Evolutionary conservation across 2,113 vertebrate genomes (phyloP).

Genomic region (Pseudopipra pipra): DNA sequence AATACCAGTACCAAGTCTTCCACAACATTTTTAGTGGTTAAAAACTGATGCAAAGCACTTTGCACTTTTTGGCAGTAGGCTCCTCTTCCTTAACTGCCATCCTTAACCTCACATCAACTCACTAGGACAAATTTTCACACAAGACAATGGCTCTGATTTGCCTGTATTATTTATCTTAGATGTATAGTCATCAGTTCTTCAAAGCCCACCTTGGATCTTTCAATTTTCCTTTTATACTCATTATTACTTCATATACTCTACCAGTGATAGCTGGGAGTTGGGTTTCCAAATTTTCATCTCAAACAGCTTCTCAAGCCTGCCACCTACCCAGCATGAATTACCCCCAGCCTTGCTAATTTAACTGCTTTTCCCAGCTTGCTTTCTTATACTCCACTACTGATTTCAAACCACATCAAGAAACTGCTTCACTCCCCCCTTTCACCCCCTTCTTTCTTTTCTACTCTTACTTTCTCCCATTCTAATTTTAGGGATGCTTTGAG

Average conservation of each 20-base stretch:
- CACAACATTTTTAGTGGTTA: neutral
- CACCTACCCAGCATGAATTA: neutral
- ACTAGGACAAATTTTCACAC: neutral
- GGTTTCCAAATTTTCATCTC: neutral
- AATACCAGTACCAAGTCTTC: neutral
- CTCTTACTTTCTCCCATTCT: neutral
- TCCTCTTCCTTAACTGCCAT: neutral
- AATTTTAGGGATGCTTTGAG: neutral
- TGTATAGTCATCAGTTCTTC: neutral
- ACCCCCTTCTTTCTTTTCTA: neutral
- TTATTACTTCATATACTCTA: neutral
- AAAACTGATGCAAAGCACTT: neutral
- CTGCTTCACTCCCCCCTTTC: neutral
- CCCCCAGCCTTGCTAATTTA: neutral
- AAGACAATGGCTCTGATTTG: slow-evolving; percentile 14
- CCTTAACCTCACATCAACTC: neutral
- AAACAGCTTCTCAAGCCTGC: slow-evolving; percentile 16
- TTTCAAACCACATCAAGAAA: neutral
- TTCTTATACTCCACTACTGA: neutral
- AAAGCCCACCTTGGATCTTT: neutral
- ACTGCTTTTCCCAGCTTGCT: neutral
- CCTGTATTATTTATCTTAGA: neutral
- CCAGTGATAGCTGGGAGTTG: neutral
- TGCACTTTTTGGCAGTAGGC: neutral
- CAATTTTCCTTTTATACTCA: neutral